Conservation (phyloP, 2,113 vertebrate species). For the Corynorhinus townsendii region DNA sequence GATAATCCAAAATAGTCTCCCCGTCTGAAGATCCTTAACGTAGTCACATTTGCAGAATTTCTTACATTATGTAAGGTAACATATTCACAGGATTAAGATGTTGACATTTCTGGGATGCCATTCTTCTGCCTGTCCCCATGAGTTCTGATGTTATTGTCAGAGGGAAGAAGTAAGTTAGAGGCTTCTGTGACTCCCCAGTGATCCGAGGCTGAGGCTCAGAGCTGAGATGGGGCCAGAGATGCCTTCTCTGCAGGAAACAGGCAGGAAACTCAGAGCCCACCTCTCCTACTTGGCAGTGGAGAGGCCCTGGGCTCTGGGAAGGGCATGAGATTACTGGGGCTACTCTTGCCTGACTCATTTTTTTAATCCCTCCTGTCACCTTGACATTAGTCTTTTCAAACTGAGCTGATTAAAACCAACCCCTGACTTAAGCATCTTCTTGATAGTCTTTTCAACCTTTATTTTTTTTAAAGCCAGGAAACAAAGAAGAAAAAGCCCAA, state of each 20-base stretch:
- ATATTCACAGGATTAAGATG: conserved; percentile 4
- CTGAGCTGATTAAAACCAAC: background rate
- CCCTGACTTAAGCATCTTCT: conserved; percentile 21
- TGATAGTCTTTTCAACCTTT: background rate
- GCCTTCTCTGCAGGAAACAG: background rate
- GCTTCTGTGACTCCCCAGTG: background rate
- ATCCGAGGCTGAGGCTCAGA: background rate
- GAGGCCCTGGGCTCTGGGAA: background rate
- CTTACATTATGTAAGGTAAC: background rate
- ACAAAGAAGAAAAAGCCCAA: background rate
- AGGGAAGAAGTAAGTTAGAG: background rate
- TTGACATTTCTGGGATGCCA: background rate
- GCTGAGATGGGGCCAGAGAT: background rate
- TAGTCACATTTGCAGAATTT: background rate
- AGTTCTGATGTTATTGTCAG: background rate
- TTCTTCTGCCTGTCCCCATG: background rate
- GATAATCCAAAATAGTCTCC: conserved; percentile 3
- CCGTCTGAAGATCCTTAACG: background rate
- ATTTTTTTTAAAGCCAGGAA: background rate
- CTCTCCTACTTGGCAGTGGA: background rate
- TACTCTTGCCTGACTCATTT: background rate
- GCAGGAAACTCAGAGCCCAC: background rate
- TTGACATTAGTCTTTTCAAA: conserved; percentile 33
- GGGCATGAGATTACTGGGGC: background rate
- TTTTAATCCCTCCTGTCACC: background rate